Conservation (phyloP, 2,113 vertebrate species). For the Connochaetes taurinus region DNA sequence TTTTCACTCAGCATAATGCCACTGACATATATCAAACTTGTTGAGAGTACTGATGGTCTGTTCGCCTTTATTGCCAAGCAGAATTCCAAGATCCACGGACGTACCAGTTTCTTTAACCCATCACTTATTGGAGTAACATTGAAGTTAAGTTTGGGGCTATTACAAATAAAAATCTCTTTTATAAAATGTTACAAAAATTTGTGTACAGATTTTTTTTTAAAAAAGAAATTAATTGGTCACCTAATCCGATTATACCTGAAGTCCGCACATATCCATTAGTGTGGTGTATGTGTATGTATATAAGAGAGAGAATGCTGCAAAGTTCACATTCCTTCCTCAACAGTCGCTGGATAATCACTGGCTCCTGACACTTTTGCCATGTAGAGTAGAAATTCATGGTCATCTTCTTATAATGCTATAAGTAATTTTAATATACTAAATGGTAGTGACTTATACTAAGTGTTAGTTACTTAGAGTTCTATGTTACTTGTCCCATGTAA, state of each 20-base stretch:
- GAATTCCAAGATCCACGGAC: not conserved
- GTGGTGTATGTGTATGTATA: not conserved
- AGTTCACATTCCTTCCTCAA: not conserved
- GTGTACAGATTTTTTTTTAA: not conserved
- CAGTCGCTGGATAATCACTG: not conserved
- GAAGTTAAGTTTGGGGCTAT: not conserved
- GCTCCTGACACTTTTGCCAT: not conserved
- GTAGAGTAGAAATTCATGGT: not conserved
- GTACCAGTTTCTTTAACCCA: not conserved
- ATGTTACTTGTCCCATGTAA: not conserved
- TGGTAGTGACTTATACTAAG: not conserved
- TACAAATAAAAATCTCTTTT: not conserved
- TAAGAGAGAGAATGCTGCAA: not conserved
- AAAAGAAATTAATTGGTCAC: not conserved
- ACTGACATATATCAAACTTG: not conserved
- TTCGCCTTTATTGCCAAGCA: not conserved
- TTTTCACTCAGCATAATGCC: not conserved
- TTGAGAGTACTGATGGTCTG: not conserved
- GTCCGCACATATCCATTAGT: not conserved
- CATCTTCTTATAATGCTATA: not conserved
- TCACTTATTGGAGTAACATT: not conserved
- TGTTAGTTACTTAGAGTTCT: not conserved
- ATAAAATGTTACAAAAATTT: not conserved
- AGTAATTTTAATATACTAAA: not conserved
- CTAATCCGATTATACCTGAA: not conserved